Base-by-base conservation (phyloP, 1,140 invertebrate genomes). In the Bombus fervidus region DNA sequence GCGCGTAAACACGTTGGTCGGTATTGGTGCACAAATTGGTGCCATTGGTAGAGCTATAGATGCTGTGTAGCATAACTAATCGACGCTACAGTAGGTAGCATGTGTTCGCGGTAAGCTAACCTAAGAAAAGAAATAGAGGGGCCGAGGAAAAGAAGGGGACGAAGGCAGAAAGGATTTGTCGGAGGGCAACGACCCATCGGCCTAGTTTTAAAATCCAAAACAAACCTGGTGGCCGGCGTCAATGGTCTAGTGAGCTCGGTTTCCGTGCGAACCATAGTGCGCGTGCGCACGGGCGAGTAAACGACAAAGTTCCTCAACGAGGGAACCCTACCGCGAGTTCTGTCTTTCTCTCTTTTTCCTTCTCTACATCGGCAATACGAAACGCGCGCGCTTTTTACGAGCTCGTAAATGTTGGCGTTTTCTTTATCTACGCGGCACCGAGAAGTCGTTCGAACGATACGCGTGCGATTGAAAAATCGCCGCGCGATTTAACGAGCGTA, bases 181-280 rank as follows among this genome's bases (percentile, higher is more conserved):
- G 72, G 37, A 41, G 82, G 89, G 80, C 92, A 87, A 92, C 87
- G 93, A 93, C 91, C 93, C 84, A 87, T 87, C 92, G 93, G 90
- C 93, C 93, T 93, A 94, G 92, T 92, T 94, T 93, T 92, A 86
- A 92, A 93, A 94, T 93, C 89, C 92, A 94, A 94, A 94, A 93
- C 92, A 94, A 93, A 93, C 89, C 88, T 6, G 88, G 82, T 77
- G 80, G 79, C 39, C 53, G 81, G 79, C 69, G 62, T 57, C 34
- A 25, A 75, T 81, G 80, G 78, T 82, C 82, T 79, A 71, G 71
- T 59, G 76, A 64, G 31, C 34, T 53, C 59, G 9, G 72, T 66
- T 66, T 31, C 73, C 37, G 34, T 53, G 66, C 74, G 34, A 53
- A 47, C 62, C 75, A 18, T 79, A 28, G 18, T 3, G 22, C 34